Evolutionary conservation across 2,797 vertebrate genomes (phyloP).

Genomic region (Rhynchonycteris naso): DNA sequence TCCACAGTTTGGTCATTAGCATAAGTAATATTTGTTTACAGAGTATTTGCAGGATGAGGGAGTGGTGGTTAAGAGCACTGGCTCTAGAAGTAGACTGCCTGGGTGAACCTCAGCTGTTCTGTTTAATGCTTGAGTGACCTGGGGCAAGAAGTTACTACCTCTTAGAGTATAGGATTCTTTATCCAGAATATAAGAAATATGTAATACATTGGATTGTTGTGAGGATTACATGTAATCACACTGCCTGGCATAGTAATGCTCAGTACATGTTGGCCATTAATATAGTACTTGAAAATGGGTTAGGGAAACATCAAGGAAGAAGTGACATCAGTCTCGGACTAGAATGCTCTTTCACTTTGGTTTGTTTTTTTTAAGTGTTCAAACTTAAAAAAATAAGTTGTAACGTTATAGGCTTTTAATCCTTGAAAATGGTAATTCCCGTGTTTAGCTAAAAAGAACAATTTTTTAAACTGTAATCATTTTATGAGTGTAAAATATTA

Average conservation of each 20-base stretch:
- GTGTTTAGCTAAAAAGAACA: slow-evolving; percentile 50
- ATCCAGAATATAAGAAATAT: neutral
- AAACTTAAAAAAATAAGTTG: slow-evolving; percentile 37
- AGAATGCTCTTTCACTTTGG: slow-evolving; percentile 30
- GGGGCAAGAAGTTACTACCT: neutral
- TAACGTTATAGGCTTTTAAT: slow-evolving; percentile 35
- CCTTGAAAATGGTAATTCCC: slow-evolving; percentile 8
- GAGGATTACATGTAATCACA: neutral
- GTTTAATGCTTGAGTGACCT: neutral
- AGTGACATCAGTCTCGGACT: neutral
- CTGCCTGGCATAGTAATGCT: neutral
- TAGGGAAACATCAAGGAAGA: neutral
- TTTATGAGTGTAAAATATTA: slow-evolving; percentile 36
- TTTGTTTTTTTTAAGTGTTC: slow-evolving; percentile 54
- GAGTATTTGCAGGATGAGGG: neutral
- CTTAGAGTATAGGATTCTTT: neutral
- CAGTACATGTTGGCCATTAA: neutral
- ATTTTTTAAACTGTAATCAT: slow-evolving; percentile 34
- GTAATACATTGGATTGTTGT: neutral
- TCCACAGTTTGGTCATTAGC: neutral
- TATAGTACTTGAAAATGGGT: neutral
- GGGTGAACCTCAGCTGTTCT: neutral
- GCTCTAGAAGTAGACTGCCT: neutral
- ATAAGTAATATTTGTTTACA: neutral
- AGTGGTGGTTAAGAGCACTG: neutral